A percentile compares a stretch with the other conserved stretches of the same genome.
These are phyloP conservation scores for Ardeotis arabs DNA, from an alignment of 2,113 vertebrate species.

Conservation along the genomic window DNA sequence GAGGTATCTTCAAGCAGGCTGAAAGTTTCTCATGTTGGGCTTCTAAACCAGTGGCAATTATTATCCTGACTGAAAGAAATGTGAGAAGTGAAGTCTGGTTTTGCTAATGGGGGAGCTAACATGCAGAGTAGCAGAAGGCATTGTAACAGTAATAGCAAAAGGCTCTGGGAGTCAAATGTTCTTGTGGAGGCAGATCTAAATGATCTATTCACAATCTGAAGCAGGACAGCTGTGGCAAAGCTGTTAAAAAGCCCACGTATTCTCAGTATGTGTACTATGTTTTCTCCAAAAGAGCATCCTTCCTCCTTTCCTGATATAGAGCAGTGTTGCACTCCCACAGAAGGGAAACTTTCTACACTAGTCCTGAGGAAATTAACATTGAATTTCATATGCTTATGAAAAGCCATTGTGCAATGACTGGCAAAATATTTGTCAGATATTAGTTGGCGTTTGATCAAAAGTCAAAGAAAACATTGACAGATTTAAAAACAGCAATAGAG, in stretches of 20 bases:
- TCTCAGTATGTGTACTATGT: neutral
- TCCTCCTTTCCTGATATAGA: neutral
- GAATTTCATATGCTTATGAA: neutral
- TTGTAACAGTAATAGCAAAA: neutral
- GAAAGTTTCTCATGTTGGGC: neutral
- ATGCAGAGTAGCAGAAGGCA: neutral
- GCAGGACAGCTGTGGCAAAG: neutral
- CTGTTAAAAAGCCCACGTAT: neutral
- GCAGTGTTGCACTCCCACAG: neutral
- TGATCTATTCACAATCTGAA: neutral
- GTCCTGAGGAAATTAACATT: neutral
- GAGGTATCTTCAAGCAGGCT: neutral
- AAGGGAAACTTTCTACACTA: neutral
- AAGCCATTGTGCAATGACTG: neutral
- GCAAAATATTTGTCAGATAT: neutral
- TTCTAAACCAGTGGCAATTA: neutral
- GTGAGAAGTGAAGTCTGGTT: neutral
- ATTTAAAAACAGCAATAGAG: neutral
- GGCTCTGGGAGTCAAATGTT: neutral
- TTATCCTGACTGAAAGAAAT: neutral
- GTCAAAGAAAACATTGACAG: neutral
- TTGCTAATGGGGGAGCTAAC: neutral
- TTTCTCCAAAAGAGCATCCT: conserved; percentile 11
- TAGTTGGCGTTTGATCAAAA: neutral
- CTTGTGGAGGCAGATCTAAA: neutral